Evolutionary conservation across 2,113 vertebrate genomes (phyloP).

Genomic region (Apodemus speciosus): DNA sequence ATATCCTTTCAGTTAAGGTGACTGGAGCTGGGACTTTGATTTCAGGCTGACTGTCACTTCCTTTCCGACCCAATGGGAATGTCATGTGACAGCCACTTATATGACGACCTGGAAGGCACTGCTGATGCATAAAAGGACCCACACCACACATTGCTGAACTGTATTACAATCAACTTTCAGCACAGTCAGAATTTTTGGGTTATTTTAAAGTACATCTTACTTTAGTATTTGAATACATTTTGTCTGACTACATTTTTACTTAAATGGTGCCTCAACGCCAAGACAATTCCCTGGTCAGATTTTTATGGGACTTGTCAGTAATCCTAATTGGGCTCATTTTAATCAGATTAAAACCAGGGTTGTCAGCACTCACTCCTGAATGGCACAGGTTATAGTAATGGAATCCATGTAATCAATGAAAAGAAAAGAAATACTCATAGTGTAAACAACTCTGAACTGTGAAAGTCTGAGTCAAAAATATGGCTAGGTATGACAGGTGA

Average conservation of each 20-base stretch:
- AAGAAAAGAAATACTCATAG: slow-evolving; percentile 76
- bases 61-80: not conserved
- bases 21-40: not conserved
- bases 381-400: slow-evolving; percentile 71
- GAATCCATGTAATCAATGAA: slow-evolving; percentile 73
- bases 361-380: slow-evolving; percentile 80
- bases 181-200: slow-evolving; percentile 47
- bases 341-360: slow-evolving; percentile 84
- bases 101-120: not conserved
- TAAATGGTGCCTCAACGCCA: slow-evolving; percentile 84
- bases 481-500: not conserved
- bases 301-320: slow-evolving; percentile 84
- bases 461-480: slow-evolving; percentile 50
- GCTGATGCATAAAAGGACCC: not conserved
- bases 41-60: slow-evolving; percentile 43
- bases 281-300: slow-evolving; percentile 82
- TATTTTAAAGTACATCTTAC: slow-evolving; percentile 26
- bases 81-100: not conserved
- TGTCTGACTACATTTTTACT: slow-evolving; percentile 76
- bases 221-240: slow-evolving; percentile 72
- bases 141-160: not conserved
- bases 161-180: not conserved
- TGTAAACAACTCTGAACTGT: slow-evolving; percentile 77
- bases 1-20: not conserved
- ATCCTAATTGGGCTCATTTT: slow-evolving; percentile 87